Evolutionary conservation across 2,797 vertebrate species (phyloP).

Genomic region (Eidolon dupreanum): DNA sequence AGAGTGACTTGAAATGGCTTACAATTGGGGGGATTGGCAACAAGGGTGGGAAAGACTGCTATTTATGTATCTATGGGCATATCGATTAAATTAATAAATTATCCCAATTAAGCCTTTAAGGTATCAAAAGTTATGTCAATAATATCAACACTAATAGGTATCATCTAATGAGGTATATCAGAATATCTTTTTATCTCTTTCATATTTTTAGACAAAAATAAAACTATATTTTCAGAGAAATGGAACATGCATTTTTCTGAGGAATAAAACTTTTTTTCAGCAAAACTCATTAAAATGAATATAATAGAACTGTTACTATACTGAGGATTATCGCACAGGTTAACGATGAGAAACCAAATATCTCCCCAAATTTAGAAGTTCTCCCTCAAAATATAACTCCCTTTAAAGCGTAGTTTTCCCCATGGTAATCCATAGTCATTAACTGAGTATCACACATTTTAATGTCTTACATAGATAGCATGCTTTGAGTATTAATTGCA

Average conservation of each 20-base stretch:
- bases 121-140: background rate
- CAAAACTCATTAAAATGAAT: background rate
- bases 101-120: background rate
- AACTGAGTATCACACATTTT: background rate
- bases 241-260: background rate
- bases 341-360: background rate
- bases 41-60: background rate
- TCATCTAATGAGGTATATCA: background rate
- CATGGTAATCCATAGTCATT: background rate
- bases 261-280: background rate
- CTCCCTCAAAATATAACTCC: background rate
- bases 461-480: background rate
- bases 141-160: background rate
- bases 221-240: background rate
- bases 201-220: slow-evolving; percentile 7
- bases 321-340: background rate
- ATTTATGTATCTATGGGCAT: background rate
- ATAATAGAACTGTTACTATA: background rate
- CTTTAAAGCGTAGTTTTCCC: background rate
- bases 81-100: background rate
- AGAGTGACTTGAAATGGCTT: background rate
- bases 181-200: background rate
- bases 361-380: background rate
- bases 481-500: background rate
- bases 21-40: too few species aligned